Evolutionary conservation across 2,888 invertebrate genomes (phyloP), one percentile per base, ranked within the genome.

Genomic region (Acronicta aceris): DNA sequence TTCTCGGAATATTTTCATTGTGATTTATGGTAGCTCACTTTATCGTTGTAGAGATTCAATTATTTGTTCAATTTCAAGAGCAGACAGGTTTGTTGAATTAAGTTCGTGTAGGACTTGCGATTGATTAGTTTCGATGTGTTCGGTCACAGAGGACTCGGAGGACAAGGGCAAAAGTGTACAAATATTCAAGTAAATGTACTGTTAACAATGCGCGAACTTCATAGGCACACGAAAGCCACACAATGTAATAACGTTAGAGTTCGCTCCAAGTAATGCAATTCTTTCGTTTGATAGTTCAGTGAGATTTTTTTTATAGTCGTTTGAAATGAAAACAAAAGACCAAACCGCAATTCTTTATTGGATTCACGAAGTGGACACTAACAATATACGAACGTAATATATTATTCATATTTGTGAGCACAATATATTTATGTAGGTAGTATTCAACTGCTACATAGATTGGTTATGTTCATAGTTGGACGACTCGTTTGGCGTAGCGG

Each of bases 61-160:
- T 40, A 47, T 47, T 50, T 13, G n/a, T 63, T 61, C 36, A 16
- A 65, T 49, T 48, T 68, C 30, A 12, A 15, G 47, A 41, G 25
- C 27, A 15, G 10, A 12, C 43, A 51, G 38, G 9, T 70, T 41
- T n/a, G 17, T 6, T 36, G 16, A 15, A 3, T 17, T 12, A 27
- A 33, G 49, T 36, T 38, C 16, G 41, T 9, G 17, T 17, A 9
- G 16, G 15, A 13, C 36, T 38, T 7, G 21, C 12, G 13, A 17
- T 8, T 52, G 40, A 15, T 15, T 40, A 16, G 25, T 15, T 10
- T 33, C 13, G 30, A 38, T 38, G 21, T 51, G 9, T 10, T 41
- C 12, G 17, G 21, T n/a, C 10, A 13, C 6, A 13, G 10, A 6
- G 61, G 30, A 7, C 33, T 2, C 10, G 16, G 21, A 13, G 33